These are phyloP conservation scores for Danaus melanippus DNA, from an alignment of 1,140 invertebrate species.

Conservation along the genomic window DNA sequence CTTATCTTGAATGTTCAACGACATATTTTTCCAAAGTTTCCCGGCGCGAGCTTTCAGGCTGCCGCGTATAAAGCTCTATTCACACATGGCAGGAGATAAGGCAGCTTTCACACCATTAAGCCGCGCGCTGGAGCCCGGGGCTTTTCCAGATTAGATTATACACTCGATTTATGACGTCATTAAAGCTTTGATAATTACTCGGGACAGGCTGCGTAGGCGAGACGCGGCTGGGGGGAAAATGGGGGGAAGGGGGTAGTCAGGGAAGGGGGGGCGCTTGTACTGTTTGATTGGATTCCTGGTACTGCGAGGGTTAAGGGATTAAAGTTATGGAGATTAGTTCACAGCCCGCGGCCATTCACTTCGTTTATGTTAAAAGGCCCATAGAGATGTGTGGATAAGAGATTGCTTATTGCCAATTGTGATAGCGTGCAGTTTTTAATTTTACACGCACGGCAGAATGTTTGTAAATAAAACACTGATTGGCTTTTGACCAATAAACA, in stretches of 20 bases:
- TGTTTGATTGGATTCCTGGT: constrained; percentile 71
- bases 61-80: constrained; percentile 69
- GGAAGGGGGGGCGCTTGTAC: constrained; percentile 54
- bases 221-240: constrained; percentile 32
- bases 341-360: constrained; percentile 61
- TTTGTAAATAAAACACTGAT: constrained; percentile 57
- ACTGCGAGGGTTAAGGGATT: constrained; percentile 69
- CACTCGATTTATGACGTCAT: constrained; percentile 73
- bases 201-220: constrained; percentile 69
- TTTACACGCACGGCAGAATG: constrained; percentile 36
- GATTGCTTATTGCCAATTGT: constrained; percentile 71
- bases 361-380: constrained; percentile 67
- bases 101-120: constrained; percentile 72
- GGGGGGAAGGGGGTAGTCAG: constrained; percentile 27
- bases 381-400: constrained; percentile 70
- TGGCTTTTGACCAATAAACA: constrained; percentile 31
- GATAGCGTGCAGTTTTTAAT: constrained; percentile 64
- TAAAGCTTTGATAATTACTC: constrained; percentile 74
- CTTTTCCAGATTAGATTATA: constrained; percentile 75
- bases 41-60: constrained; percentile 66
- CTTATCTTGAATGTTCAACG: constrained; percentile 68
- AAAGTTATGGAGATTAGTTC: constrained; percentile 72
- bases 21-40: constrained; percentile 72
- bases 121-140: constrained; percentile 67
- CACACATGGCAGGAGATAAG: constrained; percentile 71